Conservation (phyloP, 2,113 vertebrate genomes). For the Pionites leucogaster region DNA sequence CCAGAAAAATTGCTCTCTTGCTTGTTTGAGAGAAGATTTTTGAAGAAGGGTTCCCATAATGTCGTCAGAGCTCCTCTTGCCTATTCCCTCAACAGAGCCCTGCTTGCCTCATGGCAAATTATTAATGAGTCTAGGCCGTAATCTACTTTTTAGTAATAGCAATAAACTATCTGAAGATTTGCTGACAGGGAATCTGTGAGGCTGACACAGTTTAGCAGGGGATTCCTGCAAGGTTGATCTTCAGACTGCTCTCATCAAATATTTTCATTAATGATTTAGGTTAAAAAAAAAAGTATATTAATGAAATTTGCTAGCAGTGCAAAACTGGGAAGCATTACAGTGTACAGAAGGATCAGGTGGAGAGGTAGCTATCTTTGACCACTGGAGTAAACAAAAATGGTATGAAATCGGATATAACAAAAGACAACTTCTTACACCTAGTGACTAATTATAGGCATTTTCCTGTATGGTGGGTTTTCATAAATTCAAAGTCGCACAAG, state of each 20-base stretch:
- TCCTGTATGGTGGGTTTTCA: neutral
- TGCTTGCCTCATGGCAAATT: neutral
- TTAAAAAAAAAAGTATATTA: neutral
- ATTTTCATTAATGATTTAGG: neutral
- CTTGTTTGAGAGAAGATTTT: neutral
- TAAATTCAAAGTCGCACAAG: neutral
- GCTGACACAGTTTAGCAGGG: neutral
- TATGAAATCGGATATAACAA: neutral
- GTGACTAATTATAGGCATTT: neutral
- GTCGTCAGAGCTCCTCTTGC: neutral
- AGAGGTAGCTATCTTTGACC: neutral
- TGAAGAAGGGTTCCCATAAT: neutral
- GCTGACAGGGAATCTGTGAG: neutral
- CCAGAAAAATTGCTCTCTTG: neutral
- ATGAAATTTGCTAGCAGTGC: neutral
- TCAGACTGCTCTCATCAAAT: neutral
- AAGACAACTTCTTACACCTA: neutral
- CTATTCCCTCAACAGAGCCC: neutral
- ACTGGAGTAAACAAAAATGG: neutral
- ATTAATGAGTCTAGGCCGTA: slow-evolving; percentile 3
- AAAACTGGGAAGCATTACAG: neutral
- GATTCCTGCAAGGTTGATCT: neutral
- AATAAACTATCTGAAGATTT: neutral
- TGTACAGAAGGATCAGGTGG: neutral
- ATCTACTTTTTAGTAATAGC: neutral